Conservation (phyloP, 1,140 invertebrate species). For the Drosophila pseudoobscura region DNA sequence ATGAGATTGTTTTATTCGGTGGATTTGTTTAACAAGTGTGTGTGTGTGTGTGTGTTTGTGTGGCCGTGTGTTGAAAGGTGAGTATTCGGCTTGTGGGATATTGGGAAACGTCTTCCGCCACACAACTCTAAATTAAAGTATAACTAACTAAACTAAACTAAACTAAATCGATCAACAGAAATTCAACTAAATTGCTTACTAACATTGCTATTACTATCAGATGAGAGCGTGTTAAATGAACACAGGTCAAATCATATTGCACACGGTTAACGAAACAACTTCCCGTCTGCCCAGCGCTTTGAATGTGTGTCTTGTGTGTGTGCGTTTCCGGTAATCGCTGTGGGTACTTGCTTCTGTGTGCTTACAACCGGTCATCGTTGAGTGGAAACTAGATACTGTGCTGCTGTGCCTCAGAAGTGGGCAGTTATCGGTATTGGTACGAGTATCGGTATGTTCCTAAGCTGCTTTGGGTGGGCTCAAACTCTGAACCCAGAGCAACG, state of each 20-base stretch:
- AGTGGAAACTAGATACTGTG: slow-evolving; percentile 30
- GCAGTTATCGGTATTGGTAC: no score
- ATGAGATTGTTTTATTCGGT: slow-evolving; percentile 81
- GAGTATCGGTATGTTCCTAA: no score
- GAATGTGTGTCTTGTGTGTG: slow-evolving; percentile 28
- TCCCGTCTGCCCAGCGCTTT: slow-evolving; percentile 18
- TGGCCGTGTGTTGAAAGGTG: slow-evolving; percentile 16
- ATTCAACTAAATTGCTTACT: slow-evolving; percentile 79
- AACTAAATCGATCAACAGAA: slow-evolving; percentile 71
- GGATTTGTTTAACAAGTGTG: slow-evolving; percentile 80
- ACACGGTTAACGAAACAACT: slow-evolving; percentile 61
- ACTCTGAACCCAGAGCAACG: background rate
- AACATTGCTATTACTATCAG: slow-evolving; percentile 75
- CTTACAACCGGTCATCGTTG: slow-evolving; percentile 61
- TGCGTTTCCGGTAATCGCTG: slow-evolving; percentile 35
- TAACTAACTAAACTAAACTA: slow-evolving; percentile 73
- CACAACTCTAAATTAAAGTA: slow-evolving; percentile 70
- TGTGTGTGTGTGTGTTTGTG: slow-evolving; percentile 41
- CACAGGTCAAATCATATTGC: slow-evolving; percentile 69
- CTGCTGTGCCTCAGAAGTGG: slow-evolving; percentile 13
- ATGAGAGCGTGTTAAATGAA: slow-evolving; percentile 55
- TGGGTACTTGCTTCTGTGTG: slow-evolving; percentile 28
- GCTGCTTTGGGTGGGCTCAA: no score
- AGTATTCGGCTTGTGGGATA: slow-evolving; percentile 33
- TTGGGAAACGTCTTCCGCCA: slow-evolving; percentile 63